Base-by-base conservation (phyloP, 2,888 invertebrate species). In the Drosophila maculinotata region DNA sequence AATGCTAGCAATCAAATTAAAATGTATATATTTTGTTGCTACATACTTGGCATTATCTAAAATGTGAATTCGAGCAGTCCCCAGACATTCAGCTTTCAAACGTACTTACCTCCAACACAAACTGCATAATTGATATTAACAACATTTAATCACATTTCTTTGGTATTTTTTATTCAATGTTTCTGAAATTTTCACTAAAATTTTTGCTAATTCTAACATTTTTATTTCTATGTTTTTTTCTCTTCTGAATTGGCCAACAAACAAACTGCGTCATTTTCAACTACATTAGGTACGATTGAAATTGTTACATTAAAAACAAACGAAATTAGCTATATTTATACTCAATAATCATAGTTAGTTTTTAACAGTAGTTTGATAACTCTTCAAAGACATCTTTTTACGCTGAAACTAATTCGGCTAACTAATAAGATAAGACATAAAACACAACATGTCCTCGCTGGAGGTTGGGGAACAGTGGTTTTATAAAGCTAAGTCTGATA, bases 141-240 rank as follows among this genome's bases (percentile, higher is more conserved):
- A 36, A 30, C 6, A 14, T 5, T 3, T 3, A 0, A 0, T 28
- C 20, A 30, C 4, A 42, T 63, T 87, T 81, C 86, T 81, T 81
- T 81, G 88, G 88, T 82, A 87, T 79, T 79, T 86, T 78, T 80
- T 87, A 85, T 80, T 80, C 71, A 87, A 85, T 84, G 59, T 69
- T 86, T 83, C 69, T 39, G 76, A 74, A 87, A 88, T 76, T 88
- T 76, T 83, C 60, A 79, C 81, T 81, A 86, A 81, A 86, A 69
- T 76, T 82, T 47, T 65, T 67, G 38, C 87, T 82, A 80, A 48
- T 48, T 65, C 75, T 84, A 84, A 76, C 79, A 79, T 57, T 28
- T 47, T 44, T 71, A 33, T 25, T 30, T 42, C 51, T 49, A 58
- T 57, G 17, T 57, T 76, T 33, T 39, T 58, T 48, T 56, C 48